Base-by-base conservation (phyloP, 1,140 invertebrate genomes). In the Tribolium madens region DNA sequence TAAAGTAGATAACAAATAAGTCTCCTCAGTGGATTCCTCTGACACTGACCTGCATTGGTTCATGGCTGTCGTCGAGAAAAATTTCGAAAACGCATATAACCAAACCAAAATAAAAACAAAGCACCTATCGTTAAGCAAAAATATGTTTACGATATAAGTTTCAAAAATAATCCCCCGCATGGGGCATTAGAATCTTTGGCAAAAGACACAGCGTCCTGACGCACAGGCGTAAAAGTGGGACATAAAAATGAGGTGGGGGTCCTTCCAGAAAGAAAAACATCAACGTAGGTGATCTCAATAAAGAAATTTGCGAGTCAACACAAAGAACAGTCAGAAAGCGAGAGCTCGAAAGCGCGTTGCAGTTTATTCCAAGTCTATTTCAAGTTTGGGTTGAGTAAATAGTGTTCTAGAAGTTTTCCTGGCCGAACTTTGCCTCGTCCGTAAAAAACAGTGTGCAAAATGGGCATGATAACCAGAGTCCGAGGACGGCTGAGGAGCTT, bases 381-480 rank as follows among this genome's bases (percentile, higher is more conserved):
- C 57, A 64, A 64, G 57, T 64, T 64, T 64, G 26, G 26, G 31
- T 13, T 3, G 26, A 64, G 57, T 64, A 14, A 64, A 12, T 64
- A 31, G 57, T 64, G 57, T 64, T 64, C 57, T 64, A 64, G 57
- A 64, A 64, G 57, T 64, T 64, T 64, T 42, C 57, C 13, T 33
- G 14, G n/a, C 21, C n/a, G 14, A n/a, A n/a, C n/a, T n/a, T 70
- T 42, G 14, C 33, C 33, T 42, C 5, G 17, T n/a, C n/a, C n/a
- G n/a, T n/a, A n/a, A n/a, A 26, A 21, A 21, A 21, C 21, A 26
- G 21, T 26, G 1, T 1, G 21, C 6, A 33, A 73, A 73, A 91
- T 91, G 90, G 91, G 91, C 13, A 92, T 92, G 91, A 91, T 91
- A 82, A 91, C 90, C 1, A 85, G 91, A 77, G 90, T 92, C 75